Evolutionary conservation across 2,888 invertebrate genomes (phyloP).

Genomic region (Lasioglossum calceatum): DNA sequence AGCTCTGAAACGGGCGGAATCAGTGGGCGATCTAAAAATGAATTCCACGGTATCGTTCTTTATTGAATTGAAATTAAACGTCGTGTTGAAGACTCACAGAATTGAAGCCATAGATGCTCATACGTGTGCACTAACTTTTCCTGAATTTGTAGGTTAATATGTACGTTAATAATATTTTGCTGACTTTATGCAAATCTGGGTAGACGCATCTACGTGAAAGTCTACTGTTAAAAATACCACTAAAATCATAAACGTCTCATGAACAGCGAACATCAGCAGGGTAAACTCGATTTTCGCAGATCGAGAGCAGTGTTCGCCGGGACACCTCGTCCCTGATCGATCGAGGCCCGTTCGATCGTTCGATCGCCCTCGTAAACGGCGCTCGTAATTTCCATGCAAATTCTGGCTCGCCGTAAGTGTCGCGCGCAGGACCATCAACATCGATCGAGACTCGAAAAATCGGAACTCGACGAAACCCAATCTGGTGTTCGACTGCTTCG

Average conservation of each 20-base stretch:
- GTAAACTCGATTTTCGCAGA: neutral
- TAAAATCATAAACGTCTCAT: neutral
- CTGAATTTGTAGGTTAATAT: no score
- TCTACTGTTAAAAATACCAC: neutral
- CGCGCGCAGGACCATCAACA: neutral
- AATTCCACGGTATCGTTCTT: neutral
- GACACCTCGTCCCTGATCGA: neutral
- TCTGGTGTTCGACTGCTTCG: neutral
- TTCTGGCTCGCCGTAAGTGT: neutral
- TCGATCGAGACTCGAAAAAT: neutral
- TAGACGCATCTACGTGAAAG: no score
- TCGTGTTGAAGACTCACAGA: neutral
- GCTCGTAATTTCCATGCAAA: slow-evolving; percentile 9
- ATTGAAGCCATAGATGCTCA: neutral
- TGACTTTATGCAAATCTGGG: no score
- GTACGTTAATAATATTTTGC: no score
- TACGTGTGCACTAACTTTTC: no score
- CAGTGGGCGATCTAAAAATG: neutral
- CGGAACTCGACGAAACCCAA: slow-evolving; percentile 1
- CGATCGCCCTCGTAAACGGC: slow-evolving; percentile 4
- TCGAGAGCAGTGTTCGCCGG: neutral
- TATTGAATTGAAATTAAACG: neutral
- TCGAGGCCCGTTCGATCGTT: neutral
- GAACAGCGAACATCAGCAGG: neutral
- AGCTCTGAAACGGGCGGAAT: neutral